A percentile compares a stretch with the other conserved stretches of the same genome.
Conservation (phyloP, 2,797 vertebrate species). For the Syndactyla subalaris region DNA sequence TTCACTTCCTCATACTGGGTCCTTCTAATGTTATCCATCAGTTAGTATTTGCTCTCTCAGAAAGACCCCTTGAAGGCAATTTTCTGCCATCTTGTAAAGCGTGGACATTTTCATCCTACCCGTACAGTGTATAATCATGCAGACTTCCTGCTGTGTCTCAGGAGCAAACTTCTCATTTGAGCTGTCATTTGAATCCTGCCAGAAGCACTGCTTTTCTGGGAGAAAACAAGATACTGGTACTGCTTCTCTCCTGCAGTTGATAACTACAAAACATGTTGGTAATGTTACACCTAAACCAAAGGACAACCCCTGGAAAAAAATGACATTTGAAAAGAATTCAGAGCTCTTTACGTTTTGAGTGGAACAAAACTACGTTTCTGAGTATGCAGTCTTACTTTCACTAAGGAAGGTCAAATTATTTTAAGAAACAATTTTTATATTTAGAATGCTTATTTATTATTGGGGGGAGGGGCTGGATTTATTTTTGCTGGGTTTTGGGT, state of each 20-base stretch:
- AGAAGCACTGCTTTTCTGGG: not conserved
- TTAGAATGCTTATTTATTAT: not conserved
- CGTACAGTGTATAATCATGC: not conserved
- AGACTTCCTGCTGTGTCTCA: not conserved
- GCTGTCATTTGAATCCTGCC: not conserved
- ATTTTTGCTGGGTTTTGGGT: not conserved
- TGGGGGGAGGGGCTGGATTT: not conserved
- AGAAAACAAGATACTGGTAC: not conserved
- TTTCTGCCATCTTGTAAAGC: not conserved
- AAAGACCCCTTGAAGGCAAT: not conserved
- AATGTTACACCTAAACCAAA: not conserved
- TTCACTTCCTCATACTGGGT: not conserved
- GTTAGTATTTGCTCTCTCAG: not conserved
- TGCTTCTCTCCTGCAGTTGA: not conserved
- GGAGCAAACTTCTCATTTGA: not conserved
- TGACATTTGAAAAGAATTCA: not conserved
- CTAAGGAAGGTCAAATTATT: not conserved
- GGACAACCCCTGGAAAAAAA: not conserved
- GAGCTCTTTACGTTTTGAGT: not conserved
- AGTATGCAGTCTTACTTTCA: not conserved
- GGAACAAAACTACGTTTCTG: not conserved
- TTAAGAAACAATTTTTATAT: not conserved
- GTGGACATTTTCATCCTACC: not conserved
- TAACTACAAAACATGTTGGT: not conserved
- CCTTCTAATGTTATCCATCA: not conserved